phyloP scores from a whole-genome alignment of 2,113 vertebrate genomes.

The Deroptyus accipitrinus region DNA sequence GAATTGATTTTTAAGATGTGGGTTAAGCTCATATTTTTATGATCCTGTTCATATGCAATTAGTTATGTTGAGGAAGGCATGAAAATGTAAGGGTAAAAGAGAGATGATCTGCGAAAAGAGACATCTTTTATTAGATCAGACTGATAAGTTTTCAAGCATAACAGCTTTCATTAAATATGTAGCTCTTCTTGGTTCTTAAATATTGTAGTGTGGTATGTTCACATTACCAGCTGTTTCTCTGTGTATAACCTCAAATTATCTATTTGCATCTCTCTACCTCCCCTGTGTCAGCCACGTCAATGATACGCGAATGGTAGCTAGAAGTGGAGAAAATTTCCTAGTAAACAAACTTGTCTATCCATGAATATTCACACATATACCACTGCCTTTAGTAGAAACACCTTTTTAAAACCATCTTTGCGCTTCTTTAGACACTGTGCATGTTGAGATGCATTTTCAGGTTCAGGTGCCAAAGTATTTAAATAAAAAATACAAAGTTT shows the following conservation, averaged over 20 bases:
- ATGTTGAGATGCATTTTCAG: background rate
- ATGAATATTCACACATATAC: background rate
- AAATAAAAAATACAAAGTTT: background rate
- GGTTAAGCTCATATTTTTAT: background rate
- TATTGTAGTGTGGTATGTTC: background rate
- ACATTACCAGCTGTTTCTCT: background rate
- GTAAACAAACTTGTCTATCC: background rate
- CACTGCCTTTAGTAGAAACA: background rate
- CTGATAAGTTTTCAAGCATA: background rate
- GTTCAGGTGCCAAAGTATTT: background rate
- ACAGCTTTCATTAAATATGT: background rate
- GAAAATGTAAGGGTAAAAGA: background rate
- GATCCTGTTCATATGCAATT: background rate
- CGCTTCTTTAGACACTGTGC: background rate
- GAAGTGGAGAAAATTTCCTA: background rate
- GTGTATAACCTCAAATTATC: background rate
- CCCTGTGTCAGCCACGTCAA: background rate
- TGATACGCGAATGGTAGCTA: background rate
- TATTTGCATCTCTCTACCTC: background rate
- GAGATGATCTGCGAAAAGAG: background rate
- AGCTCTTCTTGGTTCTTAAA: background rate
- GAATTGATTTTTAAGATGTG: background rate
- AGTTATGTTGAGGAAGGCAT: background rate
- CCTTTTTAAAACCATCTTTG: background rate
- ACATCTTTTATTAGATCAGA: background rate